Evolutionary conservation across 2,888 invertebrate genomes (phyloP), one percentile per base, ranked within the genome.

Genomic region (Parapristionchus giblindavisi): DNA sequence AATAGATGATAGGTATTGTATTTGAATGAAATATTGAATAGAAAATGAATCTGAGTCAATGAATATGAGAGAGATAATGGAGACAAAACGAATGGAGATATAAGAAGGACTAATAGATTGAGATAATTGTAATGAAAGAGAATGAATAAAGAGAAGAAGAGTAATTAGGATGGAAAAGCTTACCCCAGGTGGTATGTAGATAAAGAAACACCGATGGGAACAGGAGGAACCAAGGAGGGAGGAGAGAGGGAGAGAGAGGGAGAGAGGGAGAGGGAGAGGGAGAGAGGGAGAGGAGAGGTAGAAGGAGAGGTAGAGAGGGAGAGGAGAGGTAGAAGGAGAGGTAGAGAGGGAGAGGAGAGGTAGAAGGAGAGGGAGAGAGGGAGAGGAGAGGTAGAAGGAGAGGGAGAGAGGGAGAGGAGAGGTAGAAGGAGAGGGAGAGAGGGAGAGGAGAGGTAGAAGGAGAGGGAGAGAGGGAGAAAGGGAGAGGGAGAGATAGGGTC

Each of bases 391-490:
- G 63, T 43, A 43, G 43, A 43, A 43, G 4, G 1, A 14, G 43
- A 43, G 4, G 29, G 21, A 29, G 17, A 43, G 29, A 43, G 63
- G 43, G 43, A 36, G 43, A 29, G 17, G 43, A 43, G 43, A 65
- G 29, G 43, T 1, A 21, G 29, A 5, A 21, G 11, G 63, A 29
- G 43, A 65, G 27, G 63, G 27, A 65, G 63, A 65, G 43, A 63
- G 14, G 8, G 3, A 4, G 17, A 21, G 5, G 38, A 17, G 56
- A 61, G 11, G 17, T 8, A 14, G 11, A 40, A 21, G 38, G 11
- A 61, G 38, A 61, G 40, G 32, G 43, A 65, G 63, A 36, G 27
- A 65, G 63, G 40, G 63, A 27, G 43, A 65, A 43, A 14, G 43
- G 43, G 8, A 43, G 43, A 43, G n/a, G n/a, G n/a, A n/a, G n/a